A percentile compares a stretch with the other conserved stretches of the same genome.
phyloP scores from a whole-genome alignment of 2,888 invertebrate genomes.

The Papilio demoleus region DNA sequence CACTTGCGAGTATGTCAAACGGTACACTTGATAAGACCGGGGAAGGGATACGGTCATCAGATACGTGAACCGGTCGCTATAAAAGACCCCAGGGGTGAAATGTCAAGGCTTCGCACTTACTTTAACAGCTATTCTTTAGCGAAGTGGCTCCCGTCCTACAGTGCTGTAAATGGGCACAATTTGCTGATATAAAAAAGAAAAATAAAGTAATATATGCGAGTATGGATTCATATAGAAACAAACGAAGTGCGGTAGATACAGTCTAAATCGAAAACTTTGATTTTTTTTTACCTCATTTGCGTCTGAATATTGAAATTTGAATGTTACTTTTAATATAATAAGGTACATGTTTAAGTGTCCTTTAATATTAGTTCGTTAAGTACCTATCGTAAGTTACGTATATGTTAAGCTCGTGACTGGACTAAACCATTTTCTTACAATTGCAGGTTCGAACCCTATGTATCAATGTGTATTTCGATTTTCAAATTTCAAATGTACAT shows the following conservation, averaged over 20 bases:
- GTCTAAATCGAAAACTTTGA: too few relatives aligned
- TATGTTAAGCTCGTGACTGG: too few relatives aligned
- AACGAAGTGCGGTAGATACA: background rate
- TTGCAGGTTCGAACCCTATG: too few relatives aligned
- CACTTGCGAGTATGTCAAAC: conserved; percentile 50
- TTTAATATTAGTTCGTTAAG: too few relatives aligned
- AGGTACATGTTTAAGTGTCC: too few relatives aligned
- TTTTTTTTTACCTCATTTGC: too few relatives aligned
- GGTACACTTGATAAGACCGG: conserved; percentile 52
- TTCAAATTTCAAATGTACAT: too few relatives aligned
- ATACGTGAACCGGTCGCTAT: conserved; percentile 56
- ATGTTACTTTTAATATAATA: too few relatives aligned
- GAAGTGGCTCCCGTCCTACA: conserved; percentile 17
- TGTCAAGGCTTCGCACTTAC: conserved; percentile 71
- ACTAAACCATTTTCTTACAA: too few relatives aligned
- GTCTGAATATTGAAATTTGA: too few relatives aligned
- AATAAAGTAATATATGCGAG: background rate
- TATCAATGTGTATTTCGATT: too few relatives aligned
- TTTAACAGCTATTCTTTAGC: conserved; percentile 50
- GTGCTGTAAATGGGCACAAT: conserved; percentile 8
- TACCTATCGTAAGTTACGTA: too few relatives aligned
- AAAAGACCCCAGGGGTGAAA: conserved; percentile 64
- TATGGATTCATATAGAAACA: background rate
- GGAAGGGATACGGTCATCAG: conserved; percentile 67
- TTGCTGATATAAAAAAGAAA: background rate